These are phyloP conservation scores for Notarius quadriscutis DNA, from an alignment of 2,113 vertebrate genomes.

Conservation along the genomic window DNA sequence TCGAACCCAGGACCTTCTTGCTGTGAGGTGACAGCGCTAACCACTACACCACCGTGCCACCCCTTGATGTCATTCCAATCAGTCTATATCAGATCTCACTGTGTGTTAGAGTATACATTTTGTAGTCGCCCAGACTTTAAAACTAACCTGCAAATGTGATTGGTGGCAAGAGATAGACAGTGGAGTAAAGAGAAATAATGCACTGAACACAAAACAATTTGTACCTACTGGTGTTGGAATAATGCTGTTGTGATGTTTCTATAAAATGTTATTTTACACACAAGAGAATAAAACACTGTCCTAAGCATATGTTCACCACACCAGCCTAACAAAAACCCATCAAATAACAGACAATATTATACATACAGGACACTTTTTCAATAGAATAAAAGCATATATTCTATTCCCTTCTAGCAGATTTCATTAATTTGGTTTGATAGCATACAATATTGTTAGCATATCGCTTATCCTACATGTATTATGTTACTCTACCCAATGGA, in stretches of 20 bases:
- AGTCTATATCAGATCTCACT: not conserved
- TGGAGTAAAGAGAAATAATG: not conserved
- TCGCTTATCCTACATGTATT: no score
- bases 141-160: not conserved
- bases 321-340: not conserved
- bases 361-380: no score
- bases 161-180: not conserved
- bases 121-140: not conserved
- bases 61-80: not conserved
- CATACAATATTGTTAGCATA: no score
- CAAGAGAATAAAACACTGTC: not conserved
- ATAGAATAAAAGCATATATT: no score
- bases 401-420: no score
- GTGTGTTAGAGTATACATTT: not conserved
- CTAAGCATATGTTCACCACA: not conserved
- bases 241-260: not conserved
- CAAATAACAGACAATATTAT: not conserved
- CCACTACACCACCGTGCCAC: no score
- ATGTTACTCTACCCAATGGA: no score
- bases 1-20: no score
- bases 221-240: not conserved
- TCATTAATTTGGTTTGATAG: no score
- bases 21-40: no score
- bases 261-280: not conserved
- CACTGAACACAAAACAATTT: not conserved